Conservation (phyloP, 2,113 vertebrate genomes). For the Erythrolamprus reginae region DNA sequence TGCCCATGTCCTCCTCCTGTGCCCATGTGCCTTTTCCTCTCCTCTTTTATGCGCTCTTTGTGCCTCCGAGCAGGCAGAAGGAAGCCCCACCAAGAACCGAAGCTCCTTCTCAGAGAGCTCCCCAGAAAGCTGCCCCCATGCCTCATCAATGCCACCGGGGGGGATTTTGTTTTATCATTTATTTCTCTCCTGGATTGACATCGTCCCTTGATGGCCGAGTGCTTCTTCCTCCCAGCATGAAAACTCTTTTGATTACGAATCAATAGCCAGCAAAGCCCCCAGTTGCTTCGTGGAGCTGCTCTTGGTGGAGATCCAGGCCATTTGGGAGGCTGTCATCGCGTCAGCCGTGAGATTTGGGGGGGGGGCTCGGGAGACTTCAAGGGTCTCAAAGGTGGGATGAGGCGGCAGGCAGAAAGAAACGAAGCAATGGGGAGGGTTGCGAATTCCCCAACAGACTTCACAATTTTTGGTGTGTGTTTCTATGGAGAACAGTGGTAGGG, state of each 20-base stretch:
- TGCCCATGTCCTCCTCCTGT: neutral
- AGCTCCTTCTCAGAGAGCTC: neutral
- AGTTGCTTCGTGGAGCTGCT: neutral
- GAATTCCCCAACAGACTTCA: neutral
- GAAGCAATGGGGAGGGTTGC: no score
- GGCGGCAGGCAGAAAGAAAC: neutral
- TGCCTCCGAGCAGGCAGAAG: neutral
- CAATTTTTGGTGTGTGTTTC: neutral
- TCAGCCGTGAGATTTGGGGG: neutral
- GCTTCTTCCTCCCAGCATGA: neutral
- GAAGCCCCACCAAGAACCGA: neutral
- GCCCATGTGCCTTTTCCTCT: neutral
- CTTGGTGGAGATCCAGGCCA: neutral
- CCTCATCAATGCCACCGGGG: neutral
- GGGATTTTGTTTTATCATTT: neutral
- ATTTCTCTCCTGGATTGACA: neutral
- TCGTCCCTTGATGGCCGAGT: neutral
- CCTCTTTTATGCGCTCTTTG: neutral
- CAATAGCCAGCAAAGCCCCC: neutral
- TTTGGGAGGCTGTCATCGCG: neutral
- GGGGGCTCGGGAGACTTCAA: neutral
- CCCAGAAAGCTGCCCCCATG: neutral
- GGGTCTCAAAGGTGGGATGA: no score
- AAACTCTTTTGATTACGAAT: neutral
- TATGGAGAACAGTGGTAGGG: neutral